Base-by-base conservation (phyloP, 2,797 vertebrate species). In the Psittacula derbiana region DNA sequence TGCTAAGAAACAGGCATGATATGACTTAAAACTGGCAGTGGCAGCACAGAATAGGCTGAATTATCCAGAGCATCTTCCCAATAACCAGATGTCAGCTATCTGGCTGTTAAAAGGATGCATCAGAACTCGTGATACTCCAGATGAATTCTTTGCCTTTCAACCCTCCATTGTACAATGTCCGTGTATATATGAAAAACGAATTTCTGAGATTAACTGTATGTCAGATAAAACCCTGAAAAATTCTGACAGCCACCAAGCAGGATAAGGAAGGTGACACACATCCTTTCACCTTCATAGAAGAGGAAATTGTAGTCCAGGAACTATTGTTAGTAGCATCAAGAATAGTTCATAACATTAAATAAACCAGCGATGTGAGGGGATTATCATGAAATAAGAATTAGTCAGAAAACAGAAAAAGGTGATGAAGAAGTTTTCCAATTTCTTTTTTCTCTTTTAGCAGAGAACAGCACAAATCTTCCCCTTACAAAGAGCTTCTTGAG, bases 11-110 rank as follows among this genome's bases (percentile, higher is more conserved):
- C 74, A 84, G 78, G 30, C 81, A 75, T 38, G 40, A 58, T 96
- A 49, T 30, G 47, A 89, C 75, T 96, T 88, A 23, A 84, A 95
- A 96, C 94, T 85, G 86, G 92, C 87, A 97, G 88, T 27, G 5
- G 7, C 33, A 41, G 50, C 58, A 33, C 38, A 36, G 70, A 89
- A 65, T 4, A 3, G 80, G 73, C 57, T 79, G 83, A 94, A 90
- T 74, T 83, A 81, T 69, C 58, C 55, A 70, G n/a, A 75, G 66
- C 66, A 73, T 74, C 81, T 95, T 95, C 82, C 82, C 86, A 85
- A 25, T 71, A 93, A 91, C 69, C 90, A 94, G 50, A 88, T 87
- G 49, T 85, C 88, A 93, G 66, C 53, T 90, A 52, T 91, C 83
- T 86, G 65, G 13, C 62, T 60, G 40, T 57, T 89, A 80, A 91